Conservation (phyloP, 1,140 invertebrate species). For the Littorina saxatilis region DNA sequence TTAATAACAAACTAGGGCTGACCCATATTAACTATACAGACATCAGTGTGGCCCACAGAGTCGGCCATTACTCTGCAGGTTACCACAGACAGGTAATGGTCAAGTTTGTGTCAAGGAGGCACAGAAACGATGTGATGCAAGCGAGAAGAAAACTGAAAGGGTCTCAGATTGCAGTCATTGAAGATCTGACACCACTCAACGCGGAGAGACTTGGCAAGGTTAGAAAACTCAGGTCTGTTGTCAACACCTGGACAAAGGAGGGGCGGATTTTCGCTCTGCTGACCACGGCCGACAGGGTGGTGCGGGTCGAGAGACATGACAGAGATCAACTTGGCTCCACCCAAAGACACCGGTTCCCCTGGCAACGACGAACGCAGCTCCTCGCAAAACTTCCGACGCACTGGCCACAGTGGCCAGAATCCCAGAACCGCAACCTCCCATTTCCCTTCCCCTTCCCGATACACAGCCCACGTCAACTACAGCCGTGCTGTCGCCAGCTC, state of each 20-base stretch:
- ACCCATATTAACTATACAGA: neutral
- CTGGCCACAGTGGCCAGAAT: too few relatives aligned
- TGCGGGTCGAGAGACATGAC: neutral
- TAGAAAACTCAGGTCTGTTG: neutral
- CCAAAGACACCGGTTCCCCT: too few relatives aligned
- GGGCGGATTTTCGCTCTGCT: neutral
- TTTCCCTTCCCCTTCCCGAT: too few relatives aligned
- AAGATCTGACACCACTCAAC: neutral
- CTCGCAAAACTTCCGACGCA: too few relatives aligned
- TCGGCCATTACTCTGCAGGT: neutral
- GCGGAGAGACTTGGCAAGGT: neutral
- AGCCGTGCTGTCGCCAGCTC: too few relatives aligned
- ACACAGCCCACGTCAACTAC: too few relatives aligned
- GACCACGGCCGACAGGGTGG: neutral
- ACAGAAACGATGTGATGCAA: neutral
- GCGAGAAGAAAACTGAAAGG: neutral
- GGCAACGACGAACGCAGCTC: too few relatives aligned
- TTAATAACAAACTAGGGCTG: neutral
- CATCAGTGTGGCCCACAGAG: neutral
- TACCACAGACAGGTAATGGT: neutral
- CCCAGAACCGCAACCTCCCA: too few relatives aligned
- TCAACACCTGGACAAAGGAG: constrained; percentile 2
- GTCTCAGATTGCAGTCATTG: neutral
- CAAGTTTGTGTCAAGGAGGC: neutral
- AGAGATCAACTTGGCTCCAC: too few relatives aligned